Conservation (phyloP, 2,113 vertebrate genomes). For the Phoenicopterus ruber region DNA sequence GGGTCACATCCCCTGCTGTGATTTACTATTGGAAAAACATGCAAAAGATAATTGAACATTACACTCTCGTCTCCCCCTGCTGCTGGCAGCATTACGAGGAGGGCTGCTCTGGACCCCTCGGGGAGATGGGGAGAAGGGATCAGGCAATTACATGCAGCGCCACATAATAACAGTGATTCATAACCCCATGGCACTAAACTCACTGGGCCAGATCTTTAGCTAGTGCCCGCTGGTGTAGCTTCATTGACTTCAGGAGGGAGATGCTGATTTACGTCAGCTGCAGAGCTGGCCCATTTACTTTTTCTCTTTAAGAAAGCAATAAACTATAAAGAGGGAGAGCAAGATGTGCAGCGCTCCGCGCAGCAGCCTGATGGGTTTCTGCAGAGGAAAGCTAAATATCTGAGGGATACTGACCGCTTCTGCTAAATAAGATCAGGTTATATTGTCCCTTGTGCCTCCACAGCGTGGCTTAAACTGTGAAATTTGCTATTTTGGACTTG, state of each 20-base stretch:
- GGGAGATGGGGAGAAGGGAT: conserved; percentile 25
- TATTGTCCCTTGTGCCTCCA: neutral
- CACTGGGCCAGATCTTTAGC: conserved; percentile 57
- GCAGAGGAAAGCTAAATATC: conserved; percentile 1
- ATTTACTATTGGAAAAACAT: conserved; percentile 59
- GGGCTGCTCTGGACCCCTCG: neutral
- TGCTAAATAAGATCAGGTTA: neutral
- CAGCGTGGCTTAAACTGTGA: neutral
- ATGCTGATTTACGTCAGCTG: conserved; percentile 18
- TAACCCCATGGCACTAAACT: conserved; percentile 41
- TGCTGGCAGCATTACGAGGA: neutral
- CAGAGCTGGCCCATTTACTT: conserved; percentile 50
- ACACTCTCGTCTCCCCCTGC: conserved; percentile 38
- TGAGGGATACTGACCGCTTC: neutral
- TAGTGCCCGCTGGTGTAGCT: conserved; percentile 41
- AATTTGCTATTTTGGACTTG: neutral
- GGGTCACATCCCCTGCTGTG: conserved; percentile 43
- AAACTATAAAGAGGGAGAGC: conserved; percentile 4
- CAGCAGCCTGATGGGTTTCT: conserved; percentile 1
- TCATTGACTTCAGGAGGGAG: conserved; percentile 20
- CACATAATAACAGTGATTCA: conserved; percentile 58
- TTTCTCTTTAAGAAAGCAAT: conserved; percentile 36
- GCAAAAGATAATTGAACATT: conserved; percentile 63
- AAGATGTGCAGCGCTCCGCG: neutral
- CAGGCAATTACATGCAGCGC: neutral